Percentiles rank a stretch among this genome's conserved stretches.
These are phyloP conservation scores for Hypomecis punctinalis DNA, from an alignment of 2,888 invertebrate genomes.

Conservation along the genomic window DNA sequence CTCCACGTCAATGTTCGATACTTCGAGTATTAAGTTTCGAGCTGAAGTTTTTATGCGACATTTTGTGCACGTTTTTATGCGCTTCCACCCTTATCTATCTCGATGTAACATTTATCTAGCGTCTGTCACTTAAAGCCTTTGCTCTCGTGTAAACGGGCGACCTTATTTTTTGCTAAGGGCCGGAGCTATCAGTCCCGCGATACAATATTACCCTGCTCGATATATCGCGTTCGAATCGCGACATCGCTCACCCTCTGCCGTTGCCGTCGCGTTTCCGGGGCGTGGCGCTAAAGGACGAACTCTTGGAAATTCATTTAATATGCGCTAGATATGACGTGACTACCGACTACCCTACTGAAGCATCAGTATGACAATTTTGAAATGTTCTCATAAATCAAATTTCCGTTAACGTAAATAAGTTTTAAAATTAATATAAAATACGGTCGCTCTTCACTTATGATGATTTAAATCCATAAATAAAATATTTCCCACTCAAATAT, in stretches of 20 bases:
- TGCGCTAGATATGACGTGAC: constrained; percentile 55
- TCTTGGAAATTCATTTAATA: constrained; percentile 62
- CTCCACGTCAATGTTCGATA: constrained; percentile 53
- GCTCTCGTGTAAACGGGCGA: constrained; percentile 80
- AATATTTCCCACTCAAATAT: no score
- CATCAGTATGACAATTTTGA: constrained; percentile 40
- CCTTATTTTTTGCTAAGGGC: constrained; percentile 82
- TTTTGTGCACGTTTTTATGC: constrained; percentile 65
- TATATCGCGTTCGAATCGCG: constrained; percentile 79
- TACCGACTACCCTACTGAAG: constrained; percentile 39
- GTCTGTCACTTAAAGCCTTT: constrained; percentile 82
- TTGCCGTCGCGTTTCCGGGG: constrained; percentile 46
- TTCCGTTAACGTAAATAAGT: no score
- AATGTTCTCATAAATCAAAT: not conserved
- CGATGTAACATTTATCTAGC: constrained; percentile 82
- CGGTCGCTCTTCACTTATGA: not conserved
- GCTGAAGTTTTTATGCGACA: constrained; percentile 59
- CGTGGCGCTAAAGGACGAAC: constrained; percentile 68
- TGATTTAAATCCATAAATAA: no score
- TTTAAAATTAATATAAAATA: not conserved
- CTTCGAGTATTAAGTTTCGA: constrained; percentile 47
- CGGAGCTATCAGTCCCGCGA: constrained; percentile 77
- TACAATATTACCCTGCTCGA: constrained; percentile 79
- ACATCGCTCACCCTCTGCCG: constrained; percentile 70
- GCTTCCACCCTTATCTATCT: constrained; percentile 72